Base-by-base conservation (phyloP, 64 coral and sea anemone genomes). In the Stylophora pistillata region DNA sequence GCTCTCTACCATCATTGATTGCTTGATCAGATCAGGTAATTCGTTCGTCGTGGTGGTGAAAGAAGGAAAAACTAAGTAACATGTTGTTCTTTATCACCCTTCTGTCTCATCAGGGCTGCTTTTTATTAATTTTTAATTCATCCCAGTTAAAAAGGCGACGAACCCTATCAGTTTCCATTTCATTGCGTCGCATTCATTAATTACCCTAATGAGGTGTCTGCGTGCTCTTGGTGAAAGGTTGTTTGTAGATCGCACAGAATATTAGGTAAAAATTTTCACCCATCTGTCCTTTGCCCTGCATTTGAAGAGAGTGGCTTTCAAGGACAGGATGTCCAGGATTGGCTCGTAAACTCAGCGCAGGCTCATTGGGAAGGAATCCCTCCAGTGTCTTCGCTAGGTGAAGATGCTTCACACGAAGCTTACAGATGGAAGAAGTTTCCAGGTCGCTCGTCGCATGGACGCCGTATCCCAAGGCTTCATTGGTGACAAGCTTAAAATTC, bases 161-260 rank as follows among this genome's bases (percentile, higher is more conserved):
- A 11, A 25, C 64, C n/a, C 12, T 11, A 26, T 84, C 15, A 62
- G 80, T 15, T n/a, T 53, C 21, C 61, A 25, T 28, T n/a, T 68
- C 64, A 68, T 68, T 68, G 10, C 2, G 25, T 69, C 18, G 80
- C 10, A 69, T 84, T 84, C 60, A 84, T 69, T 34, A 69, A 84
- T 84, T 84, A 69, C 20, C 13, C 31, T 53, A 69, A 37, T 53
- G 13, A 29, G 4, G 30, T 5, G 13, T 13, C 16, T 32, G 60
- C 10, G 30, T 41, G 0, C 68, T 1, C 41, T 18, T 65, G 80
- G 69, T 34, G 80, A 84, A 66, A 65, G 23, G 20, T 23, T 53
- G 0, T 63, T 84, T 62, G 53, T 0, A 20, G 15, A 21, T 69
- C 20, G 37, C 20, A 31, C 25, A 30, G 17, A 78, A 56, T 14